These are phyloP conservation scores for Diaphora mendica DNA, from an alignment of 2,888 invertebrate genomes.

Conservation along the genomic window DNA sequence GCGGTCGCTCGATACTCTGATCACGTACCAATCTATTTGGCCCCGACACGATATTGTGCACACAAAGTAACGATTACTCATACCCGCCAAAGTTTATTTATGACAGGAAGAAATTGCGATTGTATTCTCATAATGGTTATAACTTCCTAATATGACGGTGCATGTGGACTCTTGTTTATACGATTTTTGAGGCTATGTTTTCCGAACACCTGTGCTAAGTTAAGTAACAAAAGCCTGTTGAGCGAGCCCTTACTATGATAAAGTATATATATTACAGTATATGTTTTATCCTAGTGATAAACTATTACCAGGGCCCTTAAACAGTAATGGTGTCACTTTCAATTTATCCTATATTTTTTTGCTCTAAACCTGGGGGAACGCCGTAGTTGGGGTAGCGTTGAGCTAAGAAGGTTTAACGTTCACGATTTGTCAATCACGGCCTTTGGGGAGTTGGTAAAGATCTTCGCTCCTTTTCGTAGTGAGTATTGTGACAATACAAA, in stretches of 20 bases:
- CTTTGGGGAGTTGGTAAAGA: slow-evolving; percentile 49
- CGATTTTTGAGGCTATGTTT: slow-evolving; percentile 36
- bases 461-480: slow-evolving; percentile 28
- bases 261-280: background rate
- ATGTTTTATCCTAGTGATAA: background rate
- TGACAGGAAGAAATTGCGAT: slow-evolving; percentile 85
- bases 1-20: slow-evolving; percentile 62
- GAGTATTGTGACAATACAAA: slow-evolving; percentile 24
- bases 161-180: slow-evolving; percentile 45
- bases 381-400: slow-evolving; percentile 38
- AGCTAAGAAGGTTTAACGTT: slow-evolving; percentile 50
- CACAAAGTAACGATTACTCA: slow-evolving; percentile 84
- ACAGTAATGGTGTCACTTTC: slow-evolving; percentile 5
- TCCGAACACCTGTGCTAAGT: slow-evolving; percentile 1
- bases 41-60: slow-evolving; percentile 79
- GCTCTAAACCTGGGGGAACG: slow-evolving; percentile 35
- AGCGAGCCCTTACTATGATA: background rate
- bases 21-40: slow-evolving; percentile 84
- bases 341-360: slow-evolving; percentile 24
- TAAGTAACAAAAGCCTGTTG: slow-evolving; percentile 1
- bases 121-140: slow-evolving; percentile 82
- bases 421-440: slow-evolving; percentile 56
- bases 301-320: background rate
- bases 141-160: slow-evolving; percentile 76
- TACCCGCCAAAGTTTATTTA: slow-evolving; percentile 81